These are phyloP conservation scores for Drosophila biarmipes DNA, from an alignment of 1,140 invertebrate species.

Conservation along the genomic window DNA sequence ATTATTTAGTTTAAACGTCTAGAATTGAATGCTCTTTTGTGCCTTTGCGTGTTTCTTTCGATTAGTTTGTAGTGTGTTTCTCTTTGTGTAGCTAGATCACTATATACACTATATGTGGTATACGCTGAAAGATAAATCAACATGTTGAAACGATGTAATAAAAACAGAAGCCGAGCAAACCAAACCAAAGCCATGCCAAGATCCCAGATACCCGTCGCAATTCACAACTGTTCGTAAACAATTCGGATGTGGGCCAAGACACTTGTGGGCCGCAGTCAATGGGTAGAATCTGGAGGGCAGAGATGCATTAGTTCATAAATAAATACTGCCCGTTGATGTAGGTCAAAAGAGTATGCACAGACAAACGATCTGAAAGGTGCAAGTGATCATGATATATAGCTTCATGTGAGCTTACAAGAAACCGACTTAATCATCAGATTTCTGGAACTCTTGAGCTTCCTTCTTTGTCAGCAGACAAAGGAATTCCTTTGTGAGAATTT, in stretches of 20 bases:
- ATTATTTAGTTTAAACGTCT: slow-evolving; percentile 64
- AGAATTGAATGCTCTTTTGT: slow-evolving; percentile 51
- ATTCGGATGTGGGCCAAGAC: slow-evolving; percentile 45
- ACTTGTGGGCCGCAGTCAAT: slow-evolving; percentile 17
- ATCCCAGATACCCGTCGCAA: slow-evolving; percentile 7
- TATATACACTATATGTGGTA: slow-evolving; percentile 30
- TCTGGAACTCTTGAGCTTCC: slow-evolving; percentile 5
- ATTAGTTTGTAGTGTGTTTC: slow-evolving; percentile 59
- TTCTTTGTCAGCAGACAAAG: slow-evolving; percentile 21
- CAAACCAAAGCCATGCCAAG: slow-evolving; percentile 23
- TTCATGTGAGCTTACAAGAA: slow-evolving; percentile 1
- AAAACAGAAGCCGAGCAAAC: slow-evolving; percentile 42
- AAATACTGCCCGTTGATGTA: slow-evolving; percentile 26
- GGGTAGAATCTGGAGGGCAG: slow-evolving; percentile 12
- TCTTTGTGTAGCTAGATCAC: slow-evolving; percentile 43
- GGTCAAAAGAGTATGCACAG: slow-evolving; percentile 26
- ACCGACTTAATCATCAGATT: slow-evolving; percentile 7
- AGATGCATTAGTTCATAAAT: slow-evolving; percentile 15
- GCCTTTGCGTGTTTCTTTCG: slow-evolving; percentile 65
- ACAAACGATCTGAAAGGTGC: neutral
- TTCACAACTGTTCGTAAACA: slow-evolving; percentile 36
- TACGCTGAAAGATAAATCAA: slow-evolving; percentile 36
- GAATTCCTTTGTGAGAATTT: neutral
- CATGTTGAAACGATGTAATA: slow-evolving; percentile 62
- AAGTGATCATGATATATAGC: neutral